These are phyloP conservation scores for Okapia johnstoni DNA, from an alignment of 2,113 vertebrate species.

Conservation along the genomic window DNA sequence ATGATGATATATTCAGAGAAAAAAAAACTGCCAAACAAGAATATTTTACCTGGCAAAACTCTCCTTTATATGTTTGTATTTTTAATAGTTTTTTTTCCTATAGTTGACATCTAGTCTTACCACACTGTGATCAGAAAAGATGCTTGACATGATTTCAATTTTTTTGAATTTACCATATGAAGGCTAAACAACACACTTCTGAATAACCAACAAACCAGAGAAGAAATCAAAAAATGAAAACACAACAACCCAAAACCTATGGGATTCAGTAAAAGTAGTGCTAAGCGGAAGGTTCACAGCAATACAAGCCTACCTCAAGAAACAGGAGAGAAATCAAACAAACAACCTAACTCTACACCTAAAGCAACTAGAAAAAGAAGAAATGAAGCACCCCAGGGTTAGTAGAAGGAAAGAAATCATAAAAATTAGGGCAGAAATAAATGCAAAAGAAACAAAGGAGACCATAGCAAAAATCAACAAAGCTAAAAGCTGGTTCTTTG, in stretches of 20 bases:
- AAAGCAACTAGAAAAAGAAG: background rate
- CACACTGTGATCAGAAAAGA: background rate
- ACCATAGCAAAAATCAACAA: background rate
- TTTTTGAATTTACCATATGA: background rate
- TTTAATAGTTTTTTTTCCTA: background rate
- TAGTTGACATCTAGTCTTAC: background rate
- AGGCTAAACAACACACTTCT: background rate
- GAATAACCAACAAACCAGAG: background rate
- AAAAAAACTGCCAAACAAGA: background rate
- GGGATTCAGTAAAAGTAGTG: background rate
- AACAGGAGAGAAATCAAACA: background rate
- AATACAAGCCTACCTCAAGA: background rate
- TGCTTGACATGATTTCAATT: background rate
- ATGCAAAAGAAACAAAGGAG: background rate
- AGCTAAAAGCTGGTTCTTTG: background rate
- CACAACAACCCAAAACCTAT: background rate
- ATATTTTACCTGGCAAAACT: background rate
- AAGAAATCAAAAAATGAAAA: background rate
- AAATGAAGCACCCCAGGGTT: background rate
- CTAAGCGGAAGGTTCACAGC: background rate
- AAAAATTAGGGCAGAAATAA: background rate
- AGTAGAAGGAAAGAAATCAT: background rate
- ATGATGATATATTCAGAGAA: background rate
- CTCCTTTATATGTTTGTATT: background rate
- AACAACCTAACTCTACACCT: background rate